Base-by-base conservation (phyloP, 2,797 vertebrate species). In the Tenualosa thibaudeaui region DNA sequence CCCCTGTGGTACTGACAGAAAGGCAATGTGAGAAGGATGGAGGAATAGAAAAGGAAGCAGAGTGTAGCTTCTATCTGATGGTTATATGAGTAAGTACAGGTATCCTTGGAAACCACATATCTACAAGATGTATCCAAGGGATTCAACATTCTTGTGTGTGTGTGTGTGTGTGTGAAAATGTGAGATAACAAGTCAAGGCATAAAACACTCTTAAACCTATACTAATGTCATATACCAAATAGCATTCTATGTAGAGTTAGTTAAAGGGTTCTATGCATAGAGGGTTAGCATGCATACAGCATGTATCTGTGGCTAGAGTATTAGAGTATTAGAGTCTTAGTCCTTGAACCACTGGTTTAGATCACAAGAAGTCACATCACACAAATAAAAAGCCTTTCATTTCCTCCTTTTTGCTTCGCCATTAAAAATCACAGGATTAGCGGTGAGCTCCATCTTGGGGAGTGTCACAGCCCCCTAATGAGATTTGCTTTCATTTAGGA, bases 21-120 rank as follows among this genome's bases (percentile, higher is more conserved):
- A 46, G 15, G 71, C 43, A 43, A 46, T 40, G 37, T 8, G 50
- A 60, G 50, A 58, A 56, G 53, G 81, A 82, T 12, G 15, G 15
- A 75, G 51, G 46, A n/a, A 2, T 24, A 68, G 65, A 37, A 68
- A 37, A 37, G 26, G 81, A 56, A 58, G 54, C 26, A 82, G n/a
- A 62, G 84, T 86, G 88, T 82, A 5, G 87, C 78, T 89, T 89
- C 88, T 87, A 87, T 87, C 86, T 87, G 54, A 51, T 87, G 88
- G 86, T 90, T 89, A 88, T 15, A 84, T 88, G 87, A 86, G 89
- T 87, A 91, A 91, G 89, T 84, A 88, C 85, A 56, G 84, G 89
- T 91, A 91, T 88, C 89, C 90, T 88, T 89, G 89, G 89, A 91
- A 89, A 90, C 88, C 71, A 78, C 71, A 46, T 78, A 83, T 53